Evolutionary conservation across 1,140 invertebrate genomes (phyloP).

Genomic region (Atta colombica): DNA sequence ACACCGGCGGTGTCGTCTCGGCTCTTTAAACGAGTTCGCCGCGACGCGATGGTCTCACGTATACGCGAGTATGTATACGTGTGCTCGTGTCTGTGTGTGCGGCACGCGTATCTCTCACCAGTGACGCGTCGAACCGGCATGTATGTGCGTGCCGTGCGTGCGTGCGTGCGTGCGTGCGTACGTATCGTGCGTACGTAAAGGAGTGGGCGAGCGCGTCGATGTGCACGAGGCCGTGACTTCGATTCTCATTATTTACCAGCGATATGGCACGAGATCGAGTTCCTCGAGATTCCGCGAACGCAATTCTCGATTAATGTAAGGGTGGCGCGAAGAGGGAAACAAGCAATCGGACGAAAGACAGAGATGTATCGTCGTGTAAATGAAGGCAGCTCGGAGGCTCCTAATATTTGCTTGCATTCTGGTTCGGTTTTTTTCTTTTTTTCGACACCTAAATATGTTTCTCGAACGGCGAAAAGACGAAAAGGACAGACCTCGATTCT

Average conservation of each 20-base stretch:
- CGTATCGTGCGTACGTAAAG: not conserved
- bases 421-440: too few species aligned
- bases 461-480: not conserved
- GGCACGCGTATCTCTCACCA: not conserved
- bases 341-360: not conserved
- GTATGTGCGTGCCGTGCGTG: not conserved
- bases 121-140: conserved; percentile 17
- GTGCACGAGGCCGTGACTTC: conserved; percentile 25
- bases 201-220: not conserved
- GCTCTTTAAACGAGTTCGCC: conserved; percentile 75
- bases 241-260: conserved; percentile 15
- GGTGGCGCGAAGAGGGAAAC: not conserved
- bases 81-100: conserved; percentile 22
- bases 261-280: not conserved
- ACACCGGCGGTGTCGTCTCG: conserved; percentile 65
- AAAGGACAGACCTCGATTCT: not conserved
- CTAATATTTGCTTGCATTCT: not conserved
- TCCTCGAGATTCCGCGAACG: conserved; percentile 12
- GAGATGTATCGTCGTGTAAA: not conserved
- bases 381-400: not conserved
- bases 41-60: conserved; percentile 6
- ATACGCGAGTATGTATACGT: too few species aligned
- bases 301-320: not conserved
- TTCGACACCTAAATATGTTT: not conserved
- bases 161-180: not conserved